Percentiles rank a stretch among this genome's conserved stretches.
phyloP scores from a whole-genome alignment of 1,140 invertebrate species.

The Megalopta genalis region DNA sequence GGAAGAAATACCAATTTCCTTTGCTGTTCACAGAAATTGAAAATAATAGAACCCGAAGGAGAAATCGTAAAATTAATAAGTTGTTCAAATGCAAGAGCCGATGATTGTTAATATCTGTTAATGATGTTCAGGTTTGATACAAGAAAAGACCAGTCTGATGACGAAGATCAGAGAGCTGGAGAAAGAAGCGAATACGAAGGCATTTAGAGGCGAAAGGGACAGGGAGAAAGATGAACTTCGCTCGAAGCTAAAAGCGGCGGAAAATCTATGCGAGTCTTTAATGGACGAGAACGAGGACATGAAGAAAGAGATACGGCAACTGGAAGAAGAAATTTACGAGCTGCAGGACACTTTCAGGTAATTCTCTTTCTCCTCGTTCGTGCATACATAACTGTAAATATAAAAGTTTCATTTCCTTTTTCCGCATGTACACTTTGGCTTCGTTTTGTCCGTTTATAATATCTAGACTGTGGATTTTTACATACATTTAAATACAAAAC shows the following conservation, averaged over 20 bases:
- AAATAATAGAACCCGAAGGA: no score
- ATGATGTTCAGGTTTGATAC: conserved; percentile 65
- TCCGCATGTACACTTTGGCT: conserved; percentile 19
- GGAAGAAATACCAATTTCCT: no score
- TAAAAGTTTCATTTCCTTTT: neutral
- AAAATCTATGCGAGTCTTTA: conserved; percentile 93
- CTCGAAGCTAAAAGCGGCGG: conserved; percentile 90
- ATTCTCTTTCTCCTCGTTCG: neutral
- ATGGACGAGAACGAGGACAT: conserved; percentile 98
- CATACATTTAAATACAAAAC: neutral
- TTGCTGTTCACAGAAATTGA: no score
- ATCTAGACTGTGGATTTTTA: neutral
- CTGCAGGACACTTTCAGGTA: conserved; percentile 97
- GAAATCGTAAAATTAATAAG: no score
- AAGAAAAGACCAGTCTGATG: conserved; percentile 77
- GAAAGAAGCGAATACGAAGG: conserved; percentile 76
- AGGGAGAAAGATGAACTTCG: conserved; percentile 85
- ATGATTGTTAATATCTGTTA: neutral
- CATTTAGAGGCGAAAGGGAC: conserved; percentile 80
- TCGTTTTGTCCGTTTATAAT: conserved; percentile 2
- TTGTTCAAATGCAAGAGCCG: no score
- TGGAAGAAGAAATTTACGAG: conserved; percentile 98
- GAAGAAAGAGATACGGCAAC: conserved; percentile 94
- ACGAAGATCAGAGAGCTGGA: conserved; percentile 80
- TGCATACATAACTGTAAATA: neutral